A percentile compares a stretch with the other conserved stretches of the same genome.
These are phyloP conservation scores for Odontomachus brunneus DNA, from an alignment of 1,140 invertebrate genomes.

Conservation along the genomic window DNA sequence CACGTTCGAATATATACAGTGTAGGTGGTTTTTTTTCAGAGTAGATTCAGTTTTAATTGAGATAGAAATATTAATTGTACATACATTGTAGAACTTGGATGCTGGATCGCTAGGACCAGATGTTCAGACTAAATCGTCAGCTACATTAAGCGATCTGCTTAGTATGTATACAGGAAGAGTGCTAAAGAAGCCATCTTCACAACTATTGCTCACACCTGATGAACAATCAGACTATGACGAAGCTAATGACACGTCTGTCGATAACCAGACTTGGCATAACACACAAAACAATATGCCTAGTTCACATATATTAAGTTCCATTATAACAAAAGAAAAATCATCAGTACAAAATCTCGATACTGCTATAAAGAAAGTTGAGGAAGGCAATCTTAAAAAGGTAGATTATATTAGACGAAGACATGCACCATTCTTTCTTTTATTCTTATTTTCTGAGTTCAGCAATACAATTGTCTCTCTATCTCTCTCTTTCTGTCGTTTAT, in stretches of 20 bases:
- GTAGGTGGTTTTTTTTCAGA: constrained; percentile 65
- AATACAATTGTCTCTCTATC: constrained; percentile 46
- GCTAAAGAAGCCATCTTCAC: constrained; percentile 77
- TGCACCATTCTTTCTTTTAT: constrained; percentile 45
- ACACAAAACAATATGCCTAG: constrained; percentile 79
- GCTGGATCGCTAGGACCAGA: constrained; percentile 80
- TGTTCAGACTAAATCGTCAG: constrained; percentile 79
- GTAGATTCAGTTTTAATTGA: constrained; percentile 63
- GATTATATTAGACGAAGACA: constrained; percentile 72
- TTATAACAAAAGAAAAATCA: constrained; percentile 80
- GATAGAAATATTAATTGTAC: constrained; percentile 74
- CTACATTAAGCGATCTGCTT: constrained; percentile 79
- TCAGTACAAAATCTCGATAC: constrained; percentile 76
- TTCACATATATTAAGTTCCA: constrained; percentile 77
- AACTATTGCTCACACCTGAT: constrained; percentile 78
- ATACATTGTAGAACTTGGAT: constrained; percentile 80
- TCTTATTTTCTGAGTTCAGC: constrained; percentile 60
- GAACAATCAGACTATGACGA: constrained; percentile 82
- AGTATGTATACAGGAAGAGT: constrained; percentile 79
- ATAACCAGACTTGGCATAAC: constrained; percentile 78
- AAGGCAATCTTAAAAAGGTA: constrained; percentile 81
- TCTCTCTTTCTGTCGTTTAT: constrained; percentile 42
- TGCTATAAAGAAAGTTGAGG: constrained; percentile 78
- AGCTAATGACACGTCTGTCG: constrained; percentile 77
- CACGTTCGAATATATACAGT: constrained; percentile 35